Conservation (phyloP, 2,113 vertebrate genomes). For the Oreochromis aureus region DNA sequence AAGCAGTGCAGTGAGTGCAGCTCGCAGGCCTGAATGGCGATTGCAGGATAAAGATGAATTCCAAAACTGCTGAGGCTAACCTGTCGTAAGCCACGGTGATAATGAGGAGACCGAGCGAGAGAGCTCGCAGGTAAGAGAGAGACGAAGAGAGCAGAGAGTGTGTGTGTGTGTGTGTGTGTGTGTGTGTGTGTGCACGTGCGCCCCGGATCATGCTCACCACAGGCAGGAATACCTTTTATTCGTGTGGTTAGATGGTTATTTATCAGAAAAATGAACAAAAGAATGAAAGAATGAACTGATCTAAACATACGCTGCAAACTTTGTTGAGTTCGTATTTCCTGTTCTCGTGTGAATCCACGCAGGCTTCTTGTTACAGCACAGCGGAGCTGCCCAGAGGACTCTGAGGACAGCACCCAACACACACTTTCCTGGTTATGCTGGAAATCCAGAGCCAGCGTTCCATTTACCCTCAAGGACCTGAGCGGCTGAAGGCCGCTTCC, state of each 20-base stretch:
- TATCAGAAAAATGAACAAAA: not conserved
- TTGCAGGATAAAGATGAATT: not conserved
- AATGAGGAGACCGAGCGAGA: constrained; percentile 7
- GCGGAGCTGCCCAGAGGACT: constrained; percentile 80
- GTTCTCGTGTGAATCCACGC: constrained; percentile 75
- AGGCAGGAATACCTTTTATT: not conserved
- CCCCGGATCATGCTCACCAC: not conserved
- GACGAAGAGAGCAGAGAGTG: not conserved
- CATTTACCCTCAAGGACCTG: constrained; percentile 73
- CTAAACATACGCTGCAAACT: constrained; percentile 82
- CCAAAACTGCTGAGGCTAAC: constrained; percentile 8
- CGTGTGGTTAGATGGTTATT: not conserved
- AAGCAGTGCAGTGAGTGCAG: not conserved
- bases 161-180: not conserved
- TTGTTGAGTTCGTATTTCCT: constrained; percentile 76
- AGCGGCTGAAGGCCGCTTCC: constrained; percentile 76
- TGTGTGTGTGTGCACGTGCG: not conserved
- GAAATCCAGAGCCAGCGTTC: constrained; percentile 82
- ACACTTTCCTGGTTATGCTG: constrained; percentile 79
- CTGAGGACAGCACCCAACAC: constrained; percentile 86
- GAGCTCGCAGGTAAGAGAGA: not conserved
- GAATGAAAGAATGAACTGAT: not conserved
- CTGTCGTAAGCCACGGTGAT: not conserved
- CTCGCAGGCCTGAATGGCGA: constrained; percentile 1
- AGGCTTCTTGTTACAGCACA: constrained; percentile 78